These are phyloP conservation scores for Gadopsis marmoratus DNA, from an alignment of 2,797 vertebrate genomes.

Conservation along the genomic window DNA sequence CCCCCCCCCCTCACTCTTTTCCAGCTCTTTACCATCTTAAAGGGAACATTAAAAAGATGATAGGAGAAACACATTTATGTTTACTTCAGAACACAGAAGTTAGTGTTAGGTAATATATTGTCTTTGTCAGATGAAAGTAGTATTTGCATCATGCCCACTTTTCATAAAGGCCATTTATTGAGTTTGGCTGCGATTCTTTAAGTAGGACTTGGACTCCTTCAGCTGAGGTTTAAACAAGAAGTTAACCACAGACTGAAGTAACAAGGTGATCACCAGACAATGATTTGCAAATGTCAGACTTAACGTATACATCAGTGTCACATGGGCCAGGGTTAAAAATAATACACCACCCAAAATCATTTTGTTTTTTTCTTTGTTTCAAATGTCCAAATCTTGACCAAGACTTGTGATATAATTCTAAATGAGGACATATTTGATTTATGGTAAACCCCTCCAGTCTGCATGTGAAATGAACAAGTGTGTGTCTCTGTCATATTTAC, in stretches of 20 bases:
- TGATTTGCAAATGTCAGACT: not conserved
- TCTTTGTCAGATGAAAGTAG: not conserved
- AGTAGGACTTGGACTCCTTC: not conserved
- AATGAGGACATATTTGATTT: not conserved
- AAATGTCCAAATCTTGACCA: not conserved
- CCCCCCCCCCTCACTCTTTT: not conserved
- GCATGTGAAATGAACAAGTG: not conserved
- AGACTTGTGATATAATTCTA: not conserved
- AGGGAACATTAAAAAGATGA: not conserved
- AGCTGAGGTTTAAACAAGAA: not conserved
- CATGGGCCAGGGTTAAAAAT: not conserved
- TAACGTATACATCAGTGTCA: not conserved
- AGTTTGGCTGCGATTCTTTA: not conserved
- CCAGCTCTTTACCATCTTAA: not conserved
- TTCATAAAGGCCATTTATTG: slow-evolving; percentile 1
- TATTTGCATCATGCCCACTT: not conserved
- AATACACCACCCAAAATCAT: not conserved
- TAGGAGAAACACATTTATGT: not conserved
- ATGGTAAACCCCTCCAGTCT: not conserved
- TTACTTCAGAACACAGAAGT: not conserved
- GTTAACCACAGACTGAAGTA: not conserved
- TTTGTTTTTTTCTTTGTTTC: not conserved
- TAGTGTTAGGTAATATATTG: not conserved
- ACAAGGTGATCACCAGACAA: not conserved
- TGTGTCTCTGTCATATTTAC: not conserved